phyloP scores from a whole-genome alignment of 2,797 vertebrate genomes.

The Phataginus tricuspis region DNA sequence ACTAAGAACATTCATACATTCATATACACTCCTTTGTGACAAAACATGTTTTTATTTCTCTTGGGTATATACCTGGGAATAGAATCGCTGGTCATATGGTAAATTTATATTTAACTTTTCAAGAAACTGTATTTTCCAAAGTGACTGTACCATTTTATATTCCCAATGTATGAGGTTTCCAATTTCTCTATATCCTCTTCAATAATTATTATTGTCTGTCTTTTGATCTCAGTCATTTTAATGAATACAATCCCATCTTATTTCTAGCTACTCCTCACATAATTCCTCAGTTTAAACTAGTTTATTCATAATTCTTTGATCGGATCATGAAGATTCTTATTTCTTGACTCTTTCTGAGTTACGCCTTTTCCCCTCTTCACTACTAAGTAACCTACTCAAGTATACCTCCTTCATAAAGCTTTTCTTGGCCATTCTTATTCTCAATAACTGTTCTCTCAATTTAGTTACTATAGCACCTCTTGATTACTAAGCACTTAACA shows the following conservation, averaged over 20 bases:
- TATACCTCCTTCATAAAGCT: neutral
- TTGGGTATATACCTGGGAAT: neutral
- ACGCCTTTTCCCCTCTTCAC: neutral
- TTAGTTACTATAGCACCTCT: neutral
- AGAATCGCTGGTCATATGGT: neutral
- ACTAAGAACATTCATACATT: neutral
- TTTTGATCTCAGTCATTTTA: neutral
- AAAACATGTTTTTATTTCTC: neutral
- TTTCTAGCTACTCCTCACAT: neutral
- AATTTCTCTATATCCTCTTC: neutral
- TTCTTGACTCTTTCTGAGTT: neutral
- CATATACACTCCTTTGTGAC: neutral
- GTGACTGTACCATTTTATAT: neutral
- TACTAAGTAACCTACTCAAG: neutral
- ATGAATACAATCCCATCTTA: neutral
- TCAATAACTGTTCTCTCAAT: neutral
- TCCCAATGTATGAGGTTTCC: neutral
- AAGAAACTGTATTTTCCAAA: neutral
- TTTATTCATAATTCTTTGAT: neutral
- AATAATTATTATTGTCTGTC: neutral
- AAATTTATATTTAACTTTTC: conserved; percentile 16
- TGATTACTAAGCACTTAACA: neutral
- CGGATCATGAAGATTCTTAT: neutral
- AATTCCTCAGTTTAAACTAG: neutral
- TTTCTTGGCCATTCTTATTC: neutral